phyloP scores from a whole-genome alignment of 2,888 invertebrate genomes.

The Lochmaea crataegi region DNA sequence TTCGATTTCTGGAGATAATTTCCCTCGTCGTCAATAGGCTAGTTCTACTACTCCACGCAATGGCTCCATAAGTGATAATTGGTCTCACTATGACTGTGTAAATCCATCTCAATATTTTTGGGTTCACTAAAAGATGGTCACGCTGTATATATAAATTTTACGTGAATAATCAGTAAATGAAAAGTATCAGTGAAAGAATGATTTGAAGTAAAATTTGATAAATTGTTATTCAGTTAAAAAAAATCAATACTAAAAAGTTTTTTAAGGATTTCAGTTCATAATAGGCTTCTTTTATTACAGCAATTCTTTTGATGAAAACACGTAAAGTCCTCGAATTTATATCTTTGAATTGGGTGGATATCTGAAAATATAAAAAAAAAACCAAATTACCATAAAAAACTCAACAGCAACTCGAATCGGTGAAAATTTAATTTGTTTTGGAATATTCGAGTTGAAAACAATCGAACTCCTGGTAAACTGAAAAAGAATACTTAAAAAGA shows the following conservation, averaged over 20 bases:
- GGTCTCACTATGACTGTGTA: no score
- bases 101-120: no score
- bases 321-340: constrained; percentile 12
- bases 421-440: constrained; percentile 48
- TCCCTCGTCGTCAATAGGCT: no score
- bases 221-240: not conserved
- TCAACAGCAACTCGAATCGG: constrained; percentile 23
- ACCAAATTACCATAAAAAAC: constrained; percentile 43
- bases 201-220: no score
- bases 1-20: no score
- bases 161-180: no score
- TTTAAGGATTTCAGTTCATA: not conserved
- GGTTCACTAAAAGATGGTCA: no score
- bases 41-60: no score
- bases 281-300: constrained; percentile 5
- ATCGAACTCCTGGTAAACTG: constrained; percentile 36
- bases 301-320: constrained; percentile 14
- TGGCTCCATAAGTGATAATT: no score
- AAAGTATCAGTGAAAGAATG: no score
- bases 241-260: not conserved
- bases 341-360: constrained; percentile 17
- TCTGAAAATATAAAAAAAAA: constrained; percentile 28
- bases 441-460: constrained; percentile 48
- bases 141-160: no score
- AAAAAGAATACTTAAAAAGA: constrained; percentile 37